These are phyloP conservation scores for Dasyprocta punctata DNA, from an alignment of 2,113 vertebrate species.

Conservation along the genomic window DNA sequence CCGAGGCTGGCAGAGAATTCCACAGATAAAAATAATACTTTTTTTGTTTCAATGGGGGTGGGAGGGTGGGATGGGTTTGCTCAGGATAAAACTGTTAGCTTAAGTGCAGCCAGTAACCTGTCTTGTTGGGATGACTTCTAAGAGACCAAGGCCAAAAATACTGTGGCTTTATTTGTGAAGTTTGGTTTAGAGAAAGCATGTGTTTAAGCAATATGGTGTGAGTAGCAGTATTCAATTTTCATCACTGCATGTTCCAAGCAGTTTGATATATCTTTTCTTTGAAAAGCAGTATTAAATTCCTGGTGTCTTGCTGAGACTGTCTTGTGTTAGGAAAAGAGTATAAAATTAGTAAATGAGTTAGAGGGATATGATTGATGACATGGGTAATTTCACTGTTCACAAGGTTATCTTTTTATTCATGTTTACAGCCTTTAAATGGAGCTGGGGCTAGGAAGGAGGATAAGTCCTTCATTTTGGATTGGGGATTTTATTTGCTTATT, in stretches of 20 bases:
- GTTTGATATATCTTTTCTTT: constrained; percentile 54
- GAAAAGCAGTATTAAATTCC: constrained; percentile 48
- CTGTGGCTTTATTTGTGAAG: constrained; percentile 38
- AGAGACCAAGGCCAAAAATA: constrained; percentile 32
- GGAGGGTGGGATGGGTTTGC: not conserved
- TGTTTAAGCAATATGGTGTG: constrained; percentile 58
- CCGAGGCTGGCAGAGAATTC: constrained; percentile 80
- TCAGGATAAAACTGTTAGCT: constrained; percentile 30
- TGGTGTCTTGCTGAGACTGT: constrained; percentile 32
- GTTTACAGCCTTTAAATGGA: constrained; percentile 50
- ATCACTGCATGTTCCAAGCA: constrained; percentile 32
- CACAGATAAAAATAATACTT: constrained; percentile 78
- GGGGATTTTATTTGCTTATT: constrained; percentile 43
- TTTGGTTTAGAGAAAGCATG: constrained; percentile 52
- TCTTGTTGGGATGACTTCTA: not conserved
- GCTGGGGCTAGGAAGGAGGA: constrained; percentile 23
- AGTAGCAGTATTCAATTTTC: constrained; percentile 41
- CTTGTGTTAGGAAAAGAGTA: not conserved
- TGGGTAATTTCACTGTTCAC: constrained; percentile 38
- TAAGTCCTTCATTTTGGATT: not conserved
- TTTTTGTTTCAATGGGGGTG: not conserved
- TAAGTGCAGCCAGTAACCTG: not conserved
- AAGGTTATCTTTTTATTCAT: constrained; percentile 50
- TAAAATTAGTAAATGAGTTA: constrained; percentile 38
- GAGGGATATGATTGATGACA: constrained; percentile 26